phyloP scores from a whole-genome alignment of 2,888 invertebrate species.

The Euzetes globulus region DNA sequence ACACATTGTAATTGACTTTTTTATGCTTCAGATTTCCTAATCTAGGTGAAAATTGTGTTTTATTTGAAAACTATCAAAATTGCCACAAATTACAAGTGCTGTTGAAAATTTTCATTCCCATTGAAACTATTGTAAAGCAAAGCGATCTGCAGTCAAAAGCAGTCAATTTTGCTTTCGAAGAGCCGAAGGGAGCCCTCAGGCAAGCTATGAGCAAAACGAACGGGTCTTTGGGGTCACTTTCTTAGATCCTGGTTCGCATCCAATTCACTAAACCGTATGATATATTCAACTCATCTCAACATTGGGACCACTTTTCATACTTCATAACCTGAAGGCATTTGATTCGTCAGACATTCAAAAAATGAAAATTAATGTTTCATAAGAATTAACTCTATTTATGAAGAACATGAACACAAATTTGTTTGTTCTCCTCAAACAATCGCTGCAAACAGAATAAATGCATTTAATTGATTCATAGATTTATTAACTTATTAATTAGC shows the following conservation, averaged over 20 bases:
- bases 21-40: too few relatives aligned
- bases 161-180: background rate
- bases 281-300: conserved; percentile 3
- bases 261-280: conserved; percentile 8
- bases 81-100: background rate
- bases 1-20: too few relatives aligned
- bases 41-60: too few relatives aligned
- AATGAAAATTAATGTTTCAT: conserved; percentile 16
- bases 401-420: too few relatives aligned
- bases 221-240: conserved; percentile 25
- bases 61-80: too few relatives aligned
- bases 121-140: background rate
- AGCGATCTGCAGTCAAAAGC: background rate
- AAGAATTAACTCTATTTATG: background rate
- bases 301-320: conserved; percentile 5
- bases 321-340: conserved; percentile 4
- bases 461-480: too few relatives aligned
- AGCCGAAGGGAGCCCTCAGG: background rate
- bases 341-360: background rate
- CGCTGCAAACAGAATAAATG: too few relatives aligned
- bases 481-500: too few relatives aligned
- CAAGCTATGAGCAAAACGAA: background rate
- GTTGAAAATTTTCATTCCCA: background rate
- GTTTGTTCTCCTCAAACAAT: too few relatives aligned
- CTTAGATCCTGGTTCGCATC: conserved; percentile 28